Evolutionary conservation across 2,113 vertebrate species (phyloP).

Genomic region (Petrocephalus zakoni): DNA sequence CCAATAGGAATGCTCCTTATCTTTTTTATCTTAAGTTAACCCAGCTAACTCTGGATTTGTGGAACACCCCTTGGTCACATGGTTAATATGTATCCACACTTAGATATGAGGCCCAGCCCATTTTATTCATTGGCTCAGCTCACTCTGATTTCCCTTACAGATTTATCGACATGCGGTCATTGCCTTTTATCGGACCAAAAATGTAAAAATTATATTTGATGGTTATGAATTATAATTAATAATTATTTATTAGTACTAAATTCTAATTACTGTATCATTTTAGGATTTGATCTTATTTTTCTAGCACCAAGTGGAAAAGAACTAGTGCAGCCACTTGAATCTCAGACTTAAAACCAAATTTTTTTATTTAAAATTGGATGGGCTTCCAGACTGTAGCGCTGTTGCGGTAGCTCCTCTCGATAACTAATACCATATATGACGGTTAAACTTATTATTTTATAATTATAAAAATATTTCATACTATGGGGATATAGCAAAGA

Average conservation of each 20-base stretch:
- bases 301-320: conserved; percentile 3
- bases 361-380: background rate
- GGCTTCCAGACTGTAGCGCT: background rate
- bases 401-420: background rate
- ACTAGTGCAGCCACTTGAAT: background rate
- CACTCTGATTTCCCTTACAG: background rate
- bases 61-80: background rate
- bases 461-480: background rate
- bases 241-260: background rate
- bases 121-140: background rate
- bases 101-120: background rate
- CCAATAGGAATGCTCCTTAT: too few relatives aligned
- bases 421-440: background rate
- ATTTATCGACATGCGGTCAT: background rate
- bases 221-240: background rate
- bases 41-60: too few relatives aligned
- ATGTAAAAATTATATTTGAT: background rate
- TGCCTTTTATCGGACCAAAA: background rate
- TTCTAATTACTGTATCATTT: background rate
- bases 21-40: too few relatives aligned
- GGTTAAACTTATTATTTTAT: background rate
- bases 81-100: background rate
- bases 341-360: background rate
- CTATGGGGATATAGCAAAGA: background rate
- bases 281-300: background rate